Evolutionary conservation across 2,797 vertebrate genomes (phyloP).

Genomic region (Vespertilio murinus): DNA sequence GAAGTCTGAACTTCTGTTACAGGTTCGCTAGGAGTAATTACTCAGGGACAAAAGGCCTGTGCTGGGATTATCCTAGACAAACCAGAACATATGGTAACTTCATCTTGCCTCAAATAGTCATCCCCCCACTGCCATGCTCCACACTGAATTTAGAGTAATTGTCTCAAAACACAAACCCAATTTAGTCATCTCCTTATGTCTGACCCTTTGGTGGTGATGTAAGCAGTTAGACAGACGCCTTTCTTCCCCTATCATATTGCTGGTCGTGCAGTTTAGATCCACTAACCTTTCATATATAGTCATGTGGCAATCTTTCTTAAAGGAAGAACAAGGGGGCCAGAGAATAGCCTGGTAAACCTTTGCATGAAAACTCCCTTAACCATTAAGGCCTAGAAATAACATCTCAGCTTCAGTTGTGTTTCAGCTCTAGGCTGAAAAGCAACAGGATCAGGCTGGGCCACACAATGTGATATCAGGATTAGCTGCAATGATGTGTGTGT

Average conservation of each 20-base stretch:
- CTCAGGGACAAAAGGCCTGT: background rate
- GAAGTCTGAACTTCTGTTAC: background rate
- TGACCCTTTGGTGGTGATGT: background rate
- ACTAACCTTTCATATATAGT: too few relatives aligned
- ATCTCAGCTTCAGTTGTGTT: too few relatives aligned
- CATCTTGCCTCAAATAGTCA: background rate
- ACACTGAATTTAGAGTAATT: background rate
- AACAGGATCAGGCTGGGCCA: too few relatives aligned
- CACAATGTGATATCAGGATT: too few relatives aligned
- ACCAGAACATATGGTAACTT: background rate
- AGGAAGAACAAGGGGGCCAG: too few relatives aligned
- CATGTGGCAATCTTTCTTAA: too few relatives aligned
- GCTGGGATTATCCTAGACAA: background rate
- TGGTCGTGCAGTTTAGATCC: background rate
- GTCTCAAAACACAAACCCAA: background rate
- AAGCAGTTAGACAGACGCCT: background rate
- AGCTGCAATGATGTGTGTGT: too few relatives aligned
- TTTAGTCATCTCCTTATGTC: background rate
- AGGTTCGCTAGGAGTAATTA: background rate
- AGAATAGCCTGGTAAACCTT: too few relatives aligned
- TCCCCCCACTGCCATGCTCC: background rate
- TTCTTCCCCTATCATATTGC: background rate
- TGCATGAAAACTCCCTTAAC: too few relatives aligned
- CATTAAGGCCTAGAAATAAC: too few relatives aligned
- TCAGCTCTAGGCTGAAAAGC: too few relatives aligned